A percentile compares a stretch with the other conserved stretches of the same genome.
These are phyloP conservation scores for Ormyrus rosae DNA, from an alignment of 2,888 invertebrate genomes.

Conservation along the genomic window DNA sequence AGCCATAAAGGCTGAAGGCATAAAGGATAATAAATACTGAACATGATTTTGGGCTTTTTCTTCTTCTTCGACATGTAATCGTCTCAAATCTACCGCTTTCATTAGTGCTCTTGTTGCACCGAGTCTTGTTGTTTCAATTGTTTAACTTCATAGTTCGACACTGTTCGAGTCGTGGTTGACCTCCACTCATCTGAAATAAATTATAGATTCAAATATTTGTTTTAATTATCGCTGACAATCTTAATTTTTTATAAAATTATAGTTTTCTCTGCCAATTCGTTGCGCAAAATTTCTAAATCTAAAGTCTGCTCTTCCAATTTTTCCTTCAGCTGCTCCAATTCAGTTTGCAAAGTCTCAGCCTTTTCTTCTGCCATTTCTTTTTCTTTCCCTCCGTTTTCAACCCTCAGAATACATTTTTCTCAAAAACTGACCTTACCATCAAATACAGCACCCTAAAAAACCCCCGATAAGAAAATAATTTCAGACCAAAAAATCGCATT, in stretches of 20 bases:
- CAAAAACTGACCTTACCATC: no score
- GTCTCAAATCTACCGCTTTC: conserved; percentile 91
- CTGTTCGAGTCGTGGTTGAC: conserved; percentile 75
- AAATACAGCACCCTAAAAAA: no score
- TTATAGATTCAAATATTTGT: not conserved
- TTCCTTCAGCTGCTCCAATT: conserved; percentile 92
- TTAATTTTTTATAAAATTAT: not conserved
- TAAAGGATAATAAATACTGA: conserved; percentile 91
- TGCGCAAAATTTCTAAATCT: conserved; percentile 89
- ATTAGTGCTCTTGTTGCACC: conserved; percentile 84
- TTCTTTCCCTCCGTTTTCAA: no score
- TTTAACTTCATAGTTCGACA: conserved; percentile 86
- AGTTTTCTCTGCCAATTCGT: conserved; percentile 84
- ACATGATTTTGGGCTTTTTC: conserved; percentile 92
- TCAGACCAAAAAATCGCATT: no score
- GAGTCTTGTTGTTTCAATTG: conserved; percentile 96
- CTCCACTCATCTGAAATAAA: conserved; percentile 39
- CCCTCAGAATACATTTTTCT: no score
- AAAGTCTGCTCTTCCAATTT: conserved; percentile 93
- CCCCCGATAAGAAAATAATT: no score
- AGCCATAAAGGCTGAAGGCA: conserved; percentile 96
- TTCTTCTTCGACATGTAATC: conserved; percentile 93
- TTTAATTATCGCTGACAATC: no score
- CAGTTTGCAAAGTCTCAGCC: conserved; percentile 87
- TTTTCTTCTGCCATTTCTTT: conserved; percentile 99